phyloP scores from a whole-genome alignment of 2,797 vertebrate genomes.

The Ataeniobius toweri region DNA sequence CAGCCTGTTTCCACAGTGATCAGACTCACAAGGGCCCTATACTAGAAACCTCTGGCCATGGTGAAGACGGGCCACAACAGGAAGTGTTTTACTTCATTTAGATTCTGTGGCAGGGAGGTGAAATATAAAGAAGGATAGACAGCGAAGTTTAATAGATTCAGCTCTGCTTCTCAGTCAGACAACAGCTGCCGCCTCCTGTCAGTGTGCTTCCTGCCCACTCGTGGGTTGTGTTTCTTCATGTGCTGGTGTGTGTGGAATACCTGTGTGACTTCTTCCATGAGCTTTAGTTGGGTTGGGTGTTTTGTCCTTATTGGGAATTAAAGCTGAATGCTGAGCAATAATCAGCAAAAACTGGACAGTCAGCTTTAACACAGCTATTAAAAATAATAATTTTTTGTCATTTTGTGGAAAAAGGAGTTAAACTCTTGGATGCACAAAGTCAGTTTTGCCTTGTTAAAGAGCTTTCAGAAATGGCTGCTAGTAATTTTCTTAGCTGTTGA shows the following conservation, averaged over 20 bases:
- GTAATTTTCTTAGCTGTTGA: not conserved
- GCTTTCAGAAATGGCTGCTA: not conserved
- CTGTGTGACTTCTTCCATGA: slow-evolving; percentile 48
- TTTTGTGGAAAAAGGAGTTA: not conserved
- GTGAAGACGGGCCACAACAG: slow-evolving; percentile 15
- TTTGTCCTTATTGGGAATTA: not conserved
- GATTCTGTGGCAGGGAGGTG: slow-evolving; percentile 50
- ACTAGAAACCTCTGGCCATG: slow-evolving; percentile 26
- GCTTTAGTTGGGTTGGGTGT: slow-evolving; percentile 33
- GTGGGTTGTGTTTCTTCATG: slow-evolving; percentile 45
- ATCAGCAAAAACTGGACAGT: not conserved
- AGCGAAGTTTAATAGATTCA: slow-evolving; percentile 30
- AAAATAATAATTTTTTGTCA: not conserved
- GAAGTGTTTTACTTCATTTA: slow-evolving; percentile 25
- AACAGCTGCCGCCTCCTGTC: slow-evolving; percentile 53
- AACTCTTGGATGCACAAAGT: not conserved
- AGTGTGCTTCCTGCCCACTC: slow-evolving; percentile 31
- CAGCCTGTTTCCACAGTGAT: slow-evolving; percentile 21
- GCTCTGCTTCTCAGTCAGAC: slow-evolving; percentile 51
- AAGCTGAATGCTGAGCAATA: not conserved
- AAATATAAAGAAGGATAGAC: slow-evolving; percentile 47
- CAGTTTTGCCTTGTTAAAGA: not conserved
- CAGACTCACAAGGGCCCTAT: slow-evolving; percentile 13
- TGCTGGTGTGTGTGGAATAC: slow-evolving; percentile 44
- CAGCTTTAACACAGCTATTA: not conserved